These are phyloP conservation scores for Mellilla xanthometata DNA, from an alignment of 2,888 invertebrate genomes.

Conservation along the genomic window DNA sequence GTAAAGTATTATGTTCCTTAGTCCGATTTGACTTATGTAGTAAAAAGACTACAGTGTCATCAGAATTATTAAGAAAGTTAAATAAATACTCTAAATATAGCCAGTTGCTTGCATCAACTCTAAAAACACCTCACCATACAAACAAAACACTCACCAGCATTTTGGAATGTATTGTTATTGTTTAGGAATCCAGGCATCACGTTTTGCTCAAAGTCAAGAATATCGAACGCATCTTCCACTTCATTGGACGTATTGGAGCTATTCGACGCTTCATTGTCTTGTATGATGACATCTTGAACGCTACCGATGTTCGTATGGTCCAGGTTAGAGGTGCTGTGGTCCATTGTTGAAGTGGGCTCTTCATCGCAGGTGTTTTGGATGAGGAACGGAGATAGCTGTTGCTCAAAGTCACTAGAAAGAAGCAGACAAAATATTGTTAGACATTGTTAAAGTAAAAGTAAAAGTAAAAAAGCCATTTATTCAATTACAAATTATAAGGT, in stretches of 20 bases:
- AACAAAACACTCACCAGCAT: conserved; percentile 38
- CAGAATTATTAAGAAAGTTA: no score
- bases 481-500: no score
- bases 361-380: conserved; percentile 74
- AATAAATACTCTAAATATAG: no score
- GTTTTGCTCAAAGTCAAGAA: conserved; percentile 69
- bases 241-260: conserved; percentile 44
- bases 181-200: conserved; percentile 74
- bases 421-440: no score
- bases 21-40: no score
- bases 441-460: no score
- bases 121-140: no score
- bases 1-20: no score
- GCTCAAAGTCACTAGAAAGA: conserved; percentile 76
- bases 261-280: conserved; percentile 55
- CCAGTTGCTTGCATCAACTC: no score
- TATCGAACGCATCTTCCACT: conserved; percentile 59
- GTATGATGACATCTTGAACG: conserved; percentile 60
- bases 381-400: conserved; percentile 81
- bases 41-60: no score
- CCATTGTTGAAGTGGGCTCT: conserved; percentile 43
- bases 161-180: conserved; percentile 69
- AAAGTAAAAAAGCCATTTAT: no score
- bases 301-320: conserved; percentile 57
- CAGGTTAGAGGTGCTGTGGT: conserved; percentile 43